A percentile compares a stretch with the other conserved stretches of the same genome.
phyloP scores from a whole-genome alignment of 2,113 vertebrate genomes.

The Thamnaconus septentrionalis region DNA sequence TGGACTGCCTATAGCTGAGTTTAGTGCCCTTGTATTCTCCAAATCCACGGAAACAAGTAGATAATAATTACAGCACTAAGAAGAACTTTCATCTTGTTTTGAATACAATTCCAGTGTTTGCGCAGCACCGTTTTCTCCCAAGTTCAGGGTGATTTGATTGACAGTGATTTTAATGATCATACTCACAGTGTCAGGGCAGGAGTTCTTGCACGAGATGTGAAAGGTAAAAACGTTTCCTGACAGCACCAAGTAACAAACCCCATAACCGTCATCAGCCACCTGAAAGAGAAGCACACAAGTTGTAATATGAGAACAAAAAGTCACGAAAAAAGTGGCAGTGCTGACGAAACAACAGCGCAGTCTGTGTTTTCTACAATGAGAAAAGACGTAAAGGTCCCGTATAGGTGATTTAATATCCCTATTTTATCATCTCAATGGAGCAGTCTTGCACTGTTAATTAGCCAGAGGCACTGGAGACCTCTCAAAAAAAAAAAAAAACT shows the following conservation, averaged over 20 bases:
- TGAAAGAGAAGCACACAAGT: slow-evolving; percentile 41
- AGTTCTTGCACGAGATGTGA: slow-evolving; percentile 88
- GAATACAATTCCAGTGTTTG: background rate
- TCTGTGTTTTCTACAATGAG: no score
- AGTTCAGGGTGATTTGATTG: background rate
- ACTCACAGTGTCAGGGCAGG: slow-evolving; percentile 84
- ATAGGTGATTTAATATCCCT: no score
- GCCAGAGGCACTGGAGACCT: no score
- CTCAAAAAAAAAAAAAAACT: background rate
- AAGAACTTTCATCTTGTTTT: background rate
- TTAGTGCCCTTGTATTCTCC: no score
- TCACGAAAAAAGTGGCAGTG: no score
- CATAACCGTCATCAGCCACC: slow-evolving; percentile 89
- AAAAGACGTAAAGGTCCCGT: no score
- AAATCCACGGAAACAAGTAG: no score
- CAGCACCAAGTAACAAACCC: slow-evolving; percentile 84
- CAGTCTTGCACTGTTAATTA: no score
- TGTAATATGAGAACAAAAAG: background rate
- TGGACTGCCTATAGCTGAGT: no score
- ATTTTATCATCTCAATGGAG: no score
- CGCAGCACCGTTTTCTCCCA: background rate
- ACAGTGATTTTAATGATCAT: background rate
- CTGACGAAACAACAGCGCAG: no score
- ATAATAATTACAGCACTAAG: background rate
- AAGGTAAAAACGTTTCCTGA: slow-evolving; percentile 84